phyloP scores from a whole-genome alignment of 2,888 invertebrate genomes.

The Troglohyphantes excavatus region DNA sequence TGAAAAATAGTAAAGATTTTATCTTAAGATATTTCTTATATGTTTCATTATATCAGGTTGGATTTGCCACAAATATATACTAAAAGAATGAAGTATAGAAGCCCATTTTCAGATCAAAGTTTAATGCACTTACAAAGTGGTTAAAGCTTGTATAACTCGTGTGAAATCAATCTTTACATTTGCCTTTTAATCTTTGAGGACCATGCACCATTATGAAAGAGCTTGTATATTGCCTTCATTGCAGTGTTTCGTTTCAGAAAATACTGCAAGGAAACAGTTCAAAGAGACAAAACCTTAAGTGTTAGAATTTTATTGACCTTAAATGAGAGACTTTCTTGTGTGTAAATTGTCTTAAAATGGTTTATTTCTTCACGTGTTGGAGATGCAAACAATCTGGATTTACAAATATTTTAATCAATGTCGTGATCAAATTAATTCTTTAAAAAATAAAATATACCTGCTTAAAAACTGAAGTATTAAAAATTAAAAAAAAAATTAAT shows the following conservation, averaged over 20 bases:
- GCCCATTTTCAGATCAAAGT: conserved; percentile 3
- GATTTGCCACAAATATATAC: neutral
- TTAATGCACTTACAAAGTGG: neutral
- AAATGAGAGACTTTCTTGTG: conserved; percentile 37
- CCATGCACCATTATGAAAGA: conserved; percentile 59
- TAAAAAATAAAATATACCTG: too few relatives aligned
- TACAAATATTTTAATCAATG: too few relatives aligned
- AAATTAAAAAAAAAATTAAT: too few relatives aligned
- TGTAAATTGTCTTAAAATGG: conserved; percentile 4
- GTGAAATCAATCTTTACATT: conserved; percentile 8
- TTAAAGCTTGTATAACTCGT: neutral
- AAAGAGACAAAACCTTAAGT: neutral
- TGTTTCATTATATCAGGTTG: neutral
- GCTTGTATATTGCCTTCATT: conserved; percentile 67
- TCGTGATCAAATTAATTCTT: too few relatives aligned
- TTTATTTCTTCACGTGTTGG: too few relatives aligned
- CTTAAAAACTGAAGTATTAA: too few relatives aligned
- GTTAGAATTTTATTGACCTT: neutral
- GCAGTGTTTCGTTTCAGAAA: conserved; percentile 32
- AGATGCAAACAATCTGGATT: too few relatives aligned
- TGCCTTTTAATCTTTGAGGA: conserved; percentile 52
- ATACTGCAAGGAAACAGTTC: conserved; percentile 19
- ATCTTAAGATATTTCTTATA: too few relatives aligned
- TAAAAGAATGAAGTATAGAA: neutral
- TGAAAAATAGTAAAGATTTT: too few relatives aligned